Percentiles rank a stretch among this genome's conserved stretches.
phyloP scores from a whole-genome alignment of 2,113 vertebrate genomes.

The Lepus americanus region DNA sequence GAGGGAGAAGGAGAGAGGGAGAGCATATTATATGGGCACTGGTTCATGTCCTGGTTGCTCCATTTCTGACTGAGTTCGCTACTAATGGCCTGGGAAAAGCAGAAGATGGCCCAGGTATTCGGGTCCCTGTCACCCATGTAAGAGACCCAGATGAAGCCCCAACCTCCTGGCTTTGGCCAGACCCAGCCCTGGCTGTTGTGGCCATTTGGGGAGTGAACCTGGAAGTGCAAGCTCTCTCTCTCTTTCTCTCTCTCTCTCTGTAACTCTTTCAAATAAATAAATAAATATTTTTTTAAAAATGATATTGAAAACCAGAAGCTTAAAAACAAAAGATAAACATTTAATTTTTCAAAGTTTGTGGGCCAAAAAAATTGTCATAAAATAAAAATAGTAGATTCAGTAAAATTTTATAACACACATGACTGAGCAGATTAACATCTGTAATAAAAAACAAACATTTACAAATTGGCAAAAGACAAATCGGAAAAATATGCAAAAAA shows the following conservation, averaged over 20 bases:
- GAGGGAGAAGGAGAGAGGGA: too few relatives aligned
- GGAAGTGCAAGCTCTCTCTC: background rate
- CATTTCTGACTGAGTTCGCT: too few relatives aligned
- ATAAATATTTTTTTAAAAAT: background rate
- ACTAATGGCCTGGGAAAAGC: too few relatives aligned
- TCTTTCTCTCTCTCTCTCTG: too few relatives aligned
- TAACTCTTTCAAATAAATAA: background rate
- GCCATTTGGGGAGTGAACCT: too few relatives aligned
- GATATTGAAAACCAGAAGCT: slow-evolving; percentile 5
- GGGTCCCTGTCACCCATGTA: too few relatives aligned
- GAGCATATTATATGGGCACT: too few relatives aligned
- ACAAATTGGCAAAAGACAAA: background rate
- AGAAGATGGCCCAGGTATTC: too few relatives aligned
- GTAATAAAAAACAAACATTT: background rate
- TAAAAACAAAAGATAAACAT: slow-evolving; percentile 30
- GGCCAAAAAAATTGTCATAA: background rate
- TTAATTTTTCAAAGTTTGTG: background rate
- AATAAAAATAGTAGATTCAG: slow-evolving; percentile 17
- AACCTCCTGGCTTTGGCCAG: too few relatives aligned
- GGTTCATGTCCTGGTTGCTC: too few relatives aligned
- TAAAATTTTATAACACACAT: slow-evolving; percentile 28
- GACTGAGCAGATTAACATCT: background rate
- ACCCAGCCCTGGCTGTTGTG: too few relatives aligned
- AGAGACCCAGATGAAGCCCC: too few relatives aligned
- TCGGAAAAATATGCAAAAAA: background rate